A percentile compares a stretch with the other conserved stretches of the same genome.
These are phyloP conservation scores for Ferdinandea cuprea DNA, from an alignment of 2,888 invertebrate species.

Conservation along the genomic window DNA sequence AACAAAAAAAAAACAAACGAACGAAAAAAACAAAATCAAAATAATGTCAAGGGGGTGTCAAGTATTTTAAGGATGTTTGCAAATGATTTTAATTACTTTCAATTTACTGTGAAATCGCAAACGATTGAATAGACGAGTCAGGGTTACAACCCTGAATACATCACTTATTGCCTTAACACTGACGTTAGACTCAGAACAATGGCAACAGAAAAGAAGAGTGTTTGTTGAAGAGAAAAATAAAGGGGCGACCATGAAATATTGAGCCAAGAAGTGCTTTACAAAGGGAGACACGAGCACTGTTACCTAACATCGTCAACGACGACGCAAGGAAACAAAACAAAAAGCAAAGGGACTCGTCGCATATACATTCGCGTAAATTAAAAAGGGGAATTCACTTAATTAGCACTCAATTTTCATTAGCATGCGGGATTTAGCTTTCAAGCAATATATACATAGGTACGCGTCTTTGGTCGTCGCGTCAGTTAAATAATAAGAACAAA, in stretches of 20 bases:
- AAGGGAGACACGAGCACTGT: neutral
- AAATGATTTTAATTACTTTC: conserved; percentile 25
- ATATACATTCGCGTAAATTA: conserved; percentile 2
- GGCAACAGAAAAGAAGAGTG: neutral
- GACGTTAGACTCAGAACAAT: conserved; percentile 6
- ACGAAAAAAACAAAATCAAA: neutral
- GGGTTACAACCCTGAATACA: neutral
- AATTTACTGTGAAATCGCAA: conserved; percentile 16
- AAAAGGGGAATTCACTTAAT: conserved; percentile 18
- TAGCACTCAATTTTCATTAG: conserved; percentile 22
- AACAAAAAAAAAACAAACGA: neutral
- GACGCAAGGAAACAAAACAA: conserved; percentile 1
- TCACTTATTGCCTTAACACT: neutral
- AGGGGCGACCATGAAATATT: neutral
- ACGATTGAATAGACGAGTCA: neutral
- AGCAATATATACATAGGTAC: neutral
- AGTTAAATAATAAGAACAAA: neutral
- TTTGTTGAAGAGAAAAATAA: conserved; percentile 4
- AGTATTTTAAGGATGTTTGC: conserved; percentile 1
- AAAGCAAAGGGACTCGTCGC: conserved; percentile 6
- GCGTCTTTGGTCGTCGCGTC: neutral
- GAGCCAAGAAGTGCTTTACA: neutral
- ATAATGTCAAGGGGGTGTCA: conserved; percentile 21
- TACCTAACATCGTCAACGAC: neutral
- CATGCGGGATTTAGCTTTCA: conserved; percentile 4